Base-by-base conservation (phyloP, 2,797 vertebrate genomes). In the Orientallactaga sibirica region DNA sequence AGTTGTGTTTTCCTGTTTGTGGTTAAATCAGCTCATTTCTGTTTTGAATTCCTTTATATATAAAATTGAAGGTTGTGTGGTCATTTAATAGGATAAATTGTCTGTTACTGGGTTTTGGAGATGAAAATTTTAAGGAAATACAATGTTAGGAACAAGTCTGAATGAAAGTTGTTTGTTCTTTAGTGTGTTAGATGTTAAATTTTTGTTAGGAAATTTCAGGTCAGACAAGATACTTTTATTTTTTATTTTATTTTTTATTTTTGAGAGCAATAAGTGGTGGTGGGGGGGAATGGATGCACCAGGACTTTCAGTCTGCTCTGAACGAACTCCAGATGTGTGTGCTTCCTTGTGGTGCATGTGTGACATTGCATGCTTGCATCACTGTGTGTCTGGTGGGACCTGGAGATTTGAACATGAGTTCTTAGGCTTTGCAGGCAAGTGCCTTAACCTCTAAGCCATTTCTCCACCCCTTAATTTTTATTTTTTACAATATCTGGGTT, bases 1-100 rank as follows among this genome's bases (percentile, higher is more conserved):
- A 93, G 64, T 33, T 90, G 6, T 87, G 10, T 83, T 92, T 84
- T 90, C 41, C 37, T 15, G n/a, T 91, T 16, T 91, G 89, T 73
- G 14, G 5, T 77, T 88, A 64, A 86, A 37, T 92, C n/a, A 68
- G 25, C 86, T 92, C 24, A 88, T 61, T 92, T 94, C 82, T 94
- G 19, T 86, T 61, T 61, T 71, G 80, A 3, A 37, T 90, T 93
- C 58, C 41, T 83, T 88, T 64, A 18, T 66, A n/a, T 83, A 37
- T 83, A 27, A 52, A 85, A 61, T 14, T 80, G 64, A 76, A 90
- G 77, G 25, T 61, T 79, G 5, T 75, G 79, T 83, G 81, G 18
- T 82, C 75, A 37, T 83, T 76, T 88, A 64, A 73, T 82, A 48
- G 24, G 88, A 55, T 78, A 41, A 52, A 27, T 66, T 81, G 20